Percentiles rank a stretch among this genome's conserved stretches.
Conservation (phyloP, 2,113 vertebrate species). For the Clinocottus analis region DNA sequence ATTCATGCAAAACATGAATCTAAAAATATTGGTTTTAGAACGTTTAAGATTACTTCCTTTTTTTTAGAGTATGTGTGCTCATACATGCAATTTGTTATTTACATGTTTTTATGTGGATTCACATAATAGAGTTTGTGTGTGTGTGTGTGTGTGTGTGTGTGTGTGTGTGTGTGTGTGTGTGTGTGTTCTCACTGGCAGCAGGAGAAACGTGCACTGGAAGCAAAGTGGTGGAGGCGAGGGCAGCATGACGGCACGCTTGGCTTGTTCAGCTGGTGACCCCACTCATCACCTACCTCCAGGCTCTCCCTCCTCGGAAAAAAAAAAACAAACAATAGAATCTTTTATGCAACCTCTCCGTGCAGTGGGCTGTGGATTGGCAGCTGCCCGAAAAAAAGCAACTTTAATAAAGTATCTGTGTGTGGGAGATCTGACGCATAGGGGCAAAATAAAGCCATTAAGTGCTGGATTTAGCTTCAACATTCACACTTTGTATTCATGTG, state of each 20-base stretch:
- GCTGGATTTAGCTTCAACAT: slow-evolving; percentile 40
- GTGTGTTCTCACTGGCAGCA: background rate
- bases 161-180: background rate
- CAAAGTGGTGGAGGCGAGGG: slow-evolving; percentile 55
- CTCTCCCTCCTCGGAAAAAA: slow-evolving; percentile 60
- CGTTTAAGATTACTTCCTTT: background rate
- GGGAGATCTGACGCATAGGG: slow-evolving; percentile 24
- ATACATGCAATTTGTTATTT: background rate
- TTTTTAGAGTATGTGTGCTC: background rate
- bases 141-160: background rate
- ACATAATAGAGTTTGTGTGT: slow-evolving; percentile 1
- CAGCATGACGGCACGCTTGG: slow-evolving; percentile 58
- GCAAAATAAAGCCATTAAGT: slow-evolving; percentile 23
- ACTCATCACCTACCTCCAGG: slow-evolving; percentile 69
- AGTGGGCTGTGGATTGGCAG: slow-evolving; percentile 62
- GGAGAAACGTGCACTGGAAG: slow-evolving; percentile 49
- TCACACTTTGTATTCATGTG: slow-evolving; percentile 30
- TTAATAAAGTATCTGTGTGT: slow-evolving; percentile 54
- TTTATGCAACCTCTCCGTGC: slow-evolving; percentile 51
- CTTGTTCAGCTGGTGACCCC: slow-evolving; percentile 70
- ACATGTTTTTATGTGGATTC: background rate
- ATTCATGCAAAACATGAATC: slow-evolving; percentile 9
- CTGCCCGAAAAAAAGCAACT: slow-evolving; percentile 45
- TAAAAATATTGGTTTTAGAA: background rate
- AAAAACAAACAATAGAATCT: slow-evolving; percentile 74